Base-by-base conservation (phyloP, 1,140 invertebrate species). In the Aphidius ervi region DNA sequence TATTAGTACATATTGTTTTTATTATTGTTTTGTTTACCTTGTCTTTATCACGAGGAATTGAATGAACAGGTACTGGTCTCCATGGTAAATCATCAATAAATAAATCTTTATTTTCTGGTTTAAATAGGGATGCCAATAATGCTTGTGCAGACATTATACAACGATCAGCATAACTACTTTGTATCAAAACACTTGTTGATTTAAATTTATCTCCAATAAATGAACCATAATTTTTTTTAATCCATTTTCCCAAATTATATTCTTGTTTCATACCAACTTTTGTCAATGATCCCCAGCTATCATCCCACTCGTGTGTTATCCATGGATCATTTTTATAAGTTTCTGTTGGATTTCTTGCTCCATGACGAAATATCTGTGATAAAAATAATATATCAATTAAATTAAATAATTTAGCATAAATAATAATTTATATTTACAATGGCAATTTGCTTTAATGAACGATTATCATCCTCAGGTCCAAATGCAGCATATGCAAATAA, bases 31-130 rank as follows among this genome's bases (percentile, higher is more conserved):
- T 43, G 78, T 76, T 78, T 82, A 93, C 90, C 73, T 86, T 85
- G 74, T 93, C 91, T 45, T 85, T 67, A 31, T 81, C 64, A 53
- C 81, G 83, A 0, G 90, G 87, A 46, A 86, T 74, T 5, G 88
- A 87, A 75, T 93, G 89, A 10, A 97, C 86, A 2, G 94, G 91
- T 67, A 97, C 87, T 0, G 94, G 94, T 67, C 92, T 90, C 94
- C 94, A 97, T 1, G 76, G 69, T 48, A 97, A 77, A 49, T 86
- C 77, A 0, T 81, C 72, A 68, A 92, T 84, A 85, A 93, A 94
- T 61, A 85, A 79, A 69, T 92, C 86, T 37, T 84, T 76, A 6
- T 83, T 77, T 31, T 75, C 73, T 1, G 93, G 92, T 31, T 88
- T 89, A 78, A 87, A 96, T 43, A 97, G 78, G 31, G 91, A 92